Evolutionary conservation across 2,797 vertebrate species (phyloP).

Genomic region (Micrastur ruficollis): DNA sequence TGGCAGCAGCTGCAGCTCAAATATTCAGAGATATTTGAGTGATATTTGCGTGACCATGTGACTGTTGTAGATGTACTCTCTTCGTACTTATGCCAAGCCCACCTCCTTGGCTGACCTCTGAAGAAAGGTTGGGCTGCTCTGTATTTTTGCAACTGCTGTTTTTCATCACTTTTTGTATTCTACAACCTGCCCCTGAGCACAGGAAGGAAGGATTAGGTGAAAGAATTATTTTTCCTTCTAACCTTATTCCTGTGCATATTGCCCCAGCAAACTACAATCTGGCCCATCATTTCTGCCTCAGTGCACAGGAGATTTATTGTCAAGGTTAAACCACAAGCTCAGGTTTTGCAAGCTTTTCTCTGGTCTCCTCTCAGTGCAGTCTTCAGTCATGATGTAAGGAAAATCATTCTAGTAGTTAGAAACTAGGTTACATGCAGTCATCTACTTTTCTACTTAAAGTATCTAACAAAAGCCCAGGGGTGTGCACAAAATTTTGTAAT

Average conservation of each 20-base stretch:
- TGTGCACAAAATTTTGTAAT: neutral
- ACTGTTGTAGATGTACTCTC: neutral
- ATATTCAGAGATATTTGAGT: neutral
- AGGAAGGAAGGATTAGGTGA: neutral
- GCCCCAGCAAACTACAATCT: neutral
- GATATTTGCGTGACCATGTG: neutral
- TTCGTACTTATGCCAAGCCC: neutral
- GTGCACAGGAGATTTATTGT: neutral
- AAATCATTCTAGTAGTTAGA: neutral
- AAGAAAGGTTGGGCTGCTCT: neutral
- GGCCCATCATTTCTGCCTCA: neutral
- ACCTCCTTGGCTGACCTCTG: neutral
- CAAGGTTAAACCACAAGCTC: neutral
- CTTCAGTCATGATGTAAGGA: neutral
- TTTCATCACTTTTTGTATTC: neutral
- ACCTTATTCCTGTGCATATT: neutral
- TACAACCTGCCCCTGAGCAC: neutral
- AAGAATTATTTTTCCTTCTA: neutral
- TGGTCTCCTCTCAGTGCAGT: neutral
- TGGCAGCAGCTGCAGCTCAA: neutral
- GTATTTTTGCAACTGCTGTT: neutral
- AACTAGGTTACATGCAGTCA: neutral
- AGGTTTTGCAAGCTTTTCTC: neutral
- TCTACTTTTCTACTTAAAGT: neutral
- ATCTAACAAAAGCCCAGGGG: neutral